Percentiles rank a stretch among this genome's conserved stretches.
phyloP scores from a whole-genome alignment of 2,888 invertebrate species.

The Drosophila robusta region DNA sequence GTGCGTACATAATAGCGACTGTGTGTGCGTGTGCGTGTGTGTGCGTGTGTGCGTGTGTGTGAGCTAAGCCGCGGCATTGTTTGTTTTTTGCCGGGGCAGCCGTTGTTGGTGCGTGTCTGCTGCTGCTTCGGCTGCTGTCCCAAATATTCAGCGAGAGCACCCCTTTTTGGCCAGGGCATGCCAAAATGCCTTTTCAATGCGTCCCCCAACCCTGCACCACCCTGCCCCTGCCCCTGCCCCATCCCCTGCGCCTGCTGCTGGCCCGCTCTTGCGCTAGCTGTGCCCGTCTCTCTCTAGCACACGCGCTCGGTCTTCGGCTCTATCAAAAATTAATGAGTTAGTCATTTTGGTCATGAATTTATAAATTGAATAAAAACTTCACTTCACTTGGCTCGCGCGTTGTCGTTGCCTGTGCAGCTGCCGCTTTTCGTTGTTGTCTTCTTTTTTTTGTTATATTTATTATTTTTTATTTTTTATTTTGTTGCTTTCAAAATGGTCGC shows the following conservation, averaged over 20 bases:
- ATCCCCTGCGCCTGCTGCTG: neutral
- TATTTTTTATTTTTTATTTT: slow-evolving; percentile 15
- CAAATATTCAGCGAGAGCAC: slow-evolving; percentile 63
- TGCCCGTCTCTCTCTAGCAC: slow-evolving; percentile 29
- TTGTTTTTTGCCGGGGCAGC: slow-evolving; percentile 61
- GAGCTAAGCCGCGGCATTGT: slow-evolving; percentile 73
- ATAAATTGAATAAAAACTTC: slow-evolving; percentile 78
- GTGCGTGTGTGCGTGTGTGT: slow-evolving; percentile 45
- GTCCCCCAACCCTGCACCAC: neutral
- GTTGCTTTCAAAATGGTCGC: slow-evolving; percentile 73
- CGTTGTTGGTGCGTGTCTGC: slow-evolving; percentile 36
- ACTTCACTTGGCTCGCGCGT: slow-evolving; percentile 54
- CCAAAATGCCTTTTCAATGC: slow-evolving; percentile 57
- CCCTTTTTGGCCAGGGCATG: slow-evolving; percentile 37
- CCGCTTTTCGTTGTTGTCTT: slow-evolving; percentile 50
- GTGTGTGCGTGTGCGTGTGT: slow-evolving; percentile 1
- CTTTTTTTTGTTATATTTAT: slow-evolving; percentile 13
- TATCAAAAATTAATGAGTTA: slow-evolving; percentile 80
- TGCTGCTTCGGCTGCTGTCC: slow-evolving; percentile 40
- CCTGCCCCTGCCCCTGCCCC: neutral
- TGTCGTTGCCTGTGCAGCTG: slow-evolving; percentile 62
- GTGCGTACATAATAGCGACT: slow-evolving; percentile 13
- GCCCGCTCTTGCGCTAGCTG: slow-evolving; percentile 12
- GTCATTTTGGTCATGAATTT: slow-evolving; percentile 79
- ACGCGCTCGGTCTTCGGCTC: slow-evolving; percentile 30